Percentiles rank a stretch among this genome's conserved stretches.
Evolutionary conservation across 2,113 vertebrate genomes (phyloP).

Genomic region (Rhinogobius similis): DNA sequence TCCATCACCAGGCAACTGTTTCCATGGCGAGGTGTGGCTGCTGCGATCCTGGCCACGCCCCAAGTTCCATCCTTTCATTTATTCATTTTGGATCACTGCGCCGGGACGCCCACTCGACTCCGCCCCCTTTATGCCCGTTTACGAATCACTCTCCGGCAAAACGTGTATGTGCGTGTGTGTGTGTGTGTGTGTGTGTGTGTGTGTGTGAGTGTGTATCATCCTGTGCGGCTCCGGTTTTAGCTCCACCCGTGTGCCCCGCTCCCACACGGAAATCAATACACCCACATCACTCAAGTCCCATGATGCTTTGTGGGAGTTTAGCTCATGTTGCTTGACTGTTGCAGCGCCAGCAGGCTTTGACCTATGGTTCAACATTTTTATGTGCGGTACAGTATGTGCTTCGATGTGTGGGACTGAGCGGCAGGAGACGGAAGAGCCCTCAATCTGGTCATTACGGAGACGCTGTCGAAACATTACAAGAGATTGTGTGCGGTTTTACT

Average conservation of each 20-base stretch:
- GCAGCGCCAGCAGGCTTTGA: slow-evolving; percentile 69
- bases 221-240: slow-evolving; percentile 58
- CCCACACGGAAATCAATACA: slow-evolving; percentile 77
- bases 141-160: slow-evolving; percentile 40
- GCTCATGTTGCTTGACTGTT: slow-evolving; percentile 69
- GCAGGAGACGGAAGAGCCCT: neutral
- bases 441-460: no score
- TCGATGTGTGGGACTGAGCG: neutral
- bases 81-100: neutral
- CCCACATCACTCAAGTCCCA: slow-evolving; percentile 67
- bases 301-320: slow-evolving; percentile 72
- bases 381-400: slow-evolving; percentile 39
- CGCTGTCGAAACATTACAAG: no score
- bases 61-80: slow-evolving; percentile 4
- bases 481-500: neutral
- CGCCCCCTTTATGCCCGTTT: slow-evolving; percentile 53
- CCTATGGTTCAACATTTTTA: slow-evolving; percentile 59
- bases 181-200: no score
- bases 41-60: slow-evolving; percentile 35
- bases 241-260: slow-evolving; percentile 66
- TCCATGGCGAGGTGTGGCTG: slow-evolving; percentile 55
- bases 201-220: slow-evolving; percentile 45
- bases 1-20: slow-evolving; percentile 42
- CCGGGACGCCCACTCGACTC: slow-evolving; percentile 47
- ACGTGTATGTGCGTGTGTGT: no score